Evolutionary conservation across 2,888 invertebrate genomes (phyloP), one percentile per base, ranked within the genome.

Genomic region (Morpho achilles): DNA sequence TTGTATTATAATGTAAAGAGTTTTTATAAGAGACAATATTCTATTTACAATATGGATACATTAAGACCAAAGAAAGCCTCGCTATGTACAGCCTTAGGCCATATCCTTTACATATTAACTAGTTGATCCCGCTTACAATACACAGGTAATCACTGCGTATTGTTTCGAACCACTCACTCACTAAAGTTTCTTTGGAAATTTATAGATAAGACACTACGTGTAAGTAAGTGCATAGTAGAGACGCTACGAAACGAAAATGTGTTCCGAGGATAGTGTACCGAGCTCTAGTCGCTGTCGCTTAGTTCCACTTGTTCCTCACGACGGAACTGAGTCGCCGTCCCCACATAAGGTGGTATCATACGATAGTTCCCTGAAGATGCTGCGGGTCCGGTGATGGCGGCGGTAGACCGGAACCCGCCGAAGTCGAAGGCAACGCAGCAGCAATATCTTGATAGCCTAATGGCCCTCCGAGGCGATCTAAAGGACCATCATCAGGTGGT

Each of bases 271-370:
- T 47, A 63, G 55, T 44, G 50, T 47, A 48, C 46, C 40, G 23
- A 53, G 56, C 58, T 65, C 63, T 56, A 58, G 63, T 62, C 46
- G 48, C 47, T 61, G 47, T 23, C 50, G 58, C 68, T 67, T 93
- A 94, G 79, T 92, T 92, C 93, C 94, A 94, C 83, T 93, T 94
- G 78, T 94, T 95, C 81, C 94, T 93, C 73, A 93, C 87, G 69
- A 94, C 94, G 85, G 95, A 94, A 91, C 95, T 94, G 86, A 95
- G 92, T 91, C 96, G 94, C 87, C 96, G 95, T 93, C 96, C 96
- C 96, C 96, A 96, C 96, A 96, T 96, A 65, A 96, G 95, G 93
- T 96, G 94, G 93, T 96, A 96, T 97, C 96, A 97, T 96, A 97
- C 97, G 87, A 97, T 96, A 78, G 97, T 97, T 69, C 97, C 97